Conservation (phyloP, 2,888 invertebrate genomes). For the Lycocerus yunnanus region DNA sequence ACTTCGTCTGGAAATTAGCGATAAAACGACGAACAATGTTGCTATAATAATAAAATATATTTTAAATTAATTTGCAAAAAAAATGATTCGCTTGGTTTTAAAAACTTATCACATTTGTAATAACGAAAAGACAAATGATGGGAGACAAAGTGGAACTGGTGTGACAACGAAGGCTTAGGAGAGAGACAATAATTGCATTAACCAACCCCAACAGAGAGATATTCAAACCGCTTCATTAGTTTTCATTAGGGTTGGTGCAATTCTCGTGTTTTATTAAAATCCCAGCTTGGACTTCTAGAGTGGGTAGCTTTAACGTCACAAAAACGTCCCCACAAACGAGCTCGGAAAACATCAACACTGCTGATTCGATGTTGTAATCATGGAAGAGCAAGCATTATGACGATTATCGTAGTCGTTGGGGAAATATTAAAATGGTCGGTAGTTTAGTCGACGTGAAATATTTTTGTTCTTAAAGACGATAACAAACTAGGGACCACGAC, state of each 20-base stretch:
- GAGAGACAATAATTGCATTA: conserved; percentile 27
- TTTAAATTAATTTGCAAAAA: neutral
- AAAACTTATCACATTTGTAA: neutral
- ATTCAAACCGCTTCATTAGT: conserved; percentile 36
- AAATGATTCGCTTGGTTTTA: neutral
- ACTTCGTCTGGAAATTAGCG: neutral
- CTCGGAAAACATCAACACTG: conserved; percentile 25
- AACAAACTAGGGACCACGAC: conserved; percentile 12
- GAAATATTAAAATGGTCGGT: conserved; percentile 17
- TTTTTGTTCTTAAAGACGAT: conserved; percentile 8
- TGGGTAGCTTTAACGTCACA: conserved; percentile 17
- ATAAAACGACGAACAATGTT: neutral
- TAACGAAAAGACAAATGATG: neutral
- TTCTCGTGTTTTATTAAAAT: conserved; percentile 36
- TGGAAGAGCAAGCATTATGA: conserved; percentile 22
- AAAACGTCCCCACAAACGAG: conserved; percentile 26
- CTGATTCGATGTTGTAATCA: conserved; percentile 26
- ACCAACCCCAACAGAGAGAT: conserved; percentile 25
- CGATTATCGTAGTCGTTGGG: conserved; percentile 27
- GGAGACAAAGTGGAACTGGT: conserved; percentile 6
- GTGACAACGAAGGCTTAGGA: conserved; percentile 23
- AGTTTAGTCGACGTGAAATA: neutral
- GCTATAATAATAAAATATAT: too few species aligned
- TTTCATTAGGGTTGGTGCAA: conserved; percentile 34
- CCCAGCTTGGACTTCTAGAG: conserved; percentile 24